Percentiles rank a stretch among this genome's conserved stretches.
Conservation (phyloP, 2,888 invertebrate species). For the Mellilla xanthometata region DNA sequence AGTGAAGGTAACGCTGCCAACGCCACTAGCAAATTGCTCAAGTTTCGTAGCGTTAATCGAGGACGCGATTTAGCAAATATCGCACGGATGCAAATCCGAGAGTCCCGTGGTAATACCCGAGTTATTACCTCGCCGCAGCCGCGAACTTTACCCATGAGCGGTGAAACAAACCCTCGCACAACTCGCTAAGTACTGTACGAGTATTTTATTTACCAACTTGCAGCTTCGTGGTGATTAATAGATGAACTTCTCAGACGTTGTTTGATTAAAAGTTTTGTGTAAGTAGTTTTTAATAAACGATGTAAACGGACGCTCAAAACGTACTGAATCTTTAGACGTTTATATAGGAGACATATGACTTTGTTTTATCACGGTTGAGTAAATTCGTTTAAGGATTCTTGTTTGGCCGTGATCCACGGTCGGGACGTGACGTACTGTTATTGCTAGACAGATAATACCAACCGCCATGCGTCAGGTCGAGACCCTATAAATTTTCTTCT, state of each 20-base stretch:
- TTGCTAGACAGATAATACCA: slow-evolving; percentile 18
- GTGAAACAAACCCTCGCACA: slow-evolving; percentile 21
- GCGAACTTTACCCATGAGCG: slow-evolving; percentile 36
- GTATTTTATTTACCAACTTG: slow-evolving; percentile 13
- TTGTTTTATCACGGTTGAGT: too few relatives aligned
- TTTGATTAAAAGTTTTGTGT: slow-evolving; percentile 2
- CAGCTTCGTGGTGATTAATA: slow-evolving; percentile 9
- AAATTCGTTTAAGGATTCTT: slow-evolving; percentile 3
- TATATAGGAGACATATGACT: too few relatives aligned
- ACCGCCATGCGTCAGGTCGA: slow-evolving; percentile 20
- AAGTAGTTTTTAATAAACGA: too few relatives aligned
- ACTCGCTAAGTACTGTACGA: slow-evolving; percentile 4
- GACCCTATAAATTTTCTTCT: slow-evolving; percentile 21
- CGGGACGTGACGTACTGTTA: slow-evolving; percentile 22
- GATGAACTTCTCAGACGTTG: slow-evolving; percentile 10
- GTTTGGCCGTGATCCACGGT: slow-evolving; percentile 14
- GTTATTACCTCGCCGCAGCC: slow-evolving; percentile 40
- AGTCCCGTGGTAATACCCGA: slow-evolving; percentile 35
- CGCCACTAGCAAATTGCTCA: slow-evolving; percentile 44
- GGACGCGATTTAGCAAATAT: slow-evolving; percentile 49
- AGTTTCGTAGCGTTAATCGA: slow-evolving; percentile 45
- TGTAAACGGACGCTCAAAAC: too few relatives aligned
- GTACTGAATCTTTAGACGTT: too few relatives aligned
- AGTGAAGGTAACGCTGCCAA: slow-evolving; percentile 30
- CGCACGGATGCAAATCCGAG: slow-evolving; percentile 47